Base-by-base conservation (phyloP, 2,888 invertebrate genomes). In the Stomorhina lunata region DNA sequence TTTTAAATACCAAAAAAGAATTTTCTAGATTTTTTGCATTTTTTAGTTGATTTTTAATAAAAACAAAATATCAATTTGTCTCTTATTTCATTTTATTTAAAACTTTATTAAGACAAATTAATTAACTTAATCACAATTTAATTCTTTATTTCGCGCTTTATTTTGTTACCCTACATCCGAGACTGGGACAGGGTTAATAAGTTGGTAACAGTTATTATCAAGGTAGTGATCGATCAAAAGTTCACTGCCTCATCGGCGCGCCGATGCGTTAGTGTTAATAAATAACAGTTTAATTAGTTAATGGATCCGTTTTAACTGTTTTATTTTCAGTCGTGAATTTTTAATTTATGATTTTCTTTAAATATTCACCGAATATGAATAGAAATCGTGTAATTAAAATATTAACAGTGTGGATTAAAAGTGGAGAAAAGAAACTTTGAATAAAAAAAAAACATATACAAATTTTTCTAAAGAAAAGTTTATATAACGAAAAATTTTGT, bases 21-120 rank as follows among this genome's bases (percentile, higher is more conserved):
- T n/a, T n/a, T 27, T 43, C 43, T 63, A 43, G 25, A 43, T 63
- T 43, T 63, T 27, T 15, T 53, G 53, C 27, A 53, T 27, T 27
- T 15, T 15, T 25, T 5, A 9, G 7, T 17, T 43, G 4, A 4
- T 10, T 48, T 25, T 25, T 25, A n/a, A n/a, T n/a, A n/a, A n/a
- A n/a, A n/a, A n/a, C n/a, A n/a, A n/a, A n/a, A n/a, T n/a, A n/a
- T n/a, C n/a, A n/a, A n/a, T n/a, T n/a, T n/a, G n/a, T n/a, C n/a
- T n/a, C n/a, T n/a, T n/a, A n/a, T n/a, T n/a, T n/a, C 10, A 10
- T 32, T 20, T 17, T 20, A 7, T 53, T 22, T 40, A 57, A 20
- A 22, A 32, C 37, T 63, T 43, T 12, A 27, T 43, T 43, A 27
- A 10, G 27, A 15, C 25, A 15, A n/a, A 27, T 43, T 27, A 43